A percentile compares a stretch with the other conserved stretches of the same genome.
phyloP scores from a whole-genome alignment of 1,140 invertebrate genomes.

The Triops longicaudatus region DNA sequence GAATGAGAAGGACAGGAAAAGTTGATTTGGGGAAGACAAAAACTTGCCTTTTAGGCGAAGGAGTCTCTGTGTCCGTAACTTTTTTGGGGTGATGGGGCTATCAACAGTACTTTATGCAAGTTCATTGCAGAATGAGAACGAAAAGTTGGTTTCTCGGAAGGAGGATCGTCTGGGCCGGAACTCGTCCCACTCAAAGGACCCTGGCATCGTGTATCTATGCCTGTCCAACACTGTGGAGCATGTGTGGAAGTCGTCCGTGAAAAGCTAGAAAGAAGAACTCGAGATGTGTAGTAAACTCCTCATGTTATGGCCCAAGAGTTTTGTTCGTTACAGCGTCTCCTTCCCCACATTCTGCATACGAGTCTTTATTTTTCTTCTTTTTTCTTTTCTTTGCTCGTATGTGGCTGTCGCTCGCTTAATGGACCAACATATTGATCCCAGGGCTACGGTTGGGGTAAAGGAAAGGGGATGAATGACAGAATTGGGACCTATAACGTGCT shows the following conservation, averaged over 20 bases:
- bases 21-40: background rate
- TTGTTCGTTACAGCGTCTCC: background rate
- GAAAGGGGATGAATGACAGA: background rate
- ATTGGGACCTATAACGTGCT: background rate
- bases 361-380: background rate
- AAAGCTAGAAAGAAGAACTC: background rate
- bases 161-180: background rate
- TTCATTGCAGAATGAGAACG: background rate
- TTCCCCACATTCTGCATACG: background rate
- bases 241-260: constrained; percentile 9
- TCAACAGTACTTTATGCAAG: background rate
- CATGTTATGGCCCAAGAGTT: background rate
- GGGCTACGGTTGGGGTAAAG: background rate
- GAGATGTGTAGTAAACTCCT: background rate
- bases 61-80: background rate
- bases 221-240: background rate
- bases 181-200: background rate
- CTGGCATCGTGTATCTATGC: background rate
- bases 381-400: background rate
- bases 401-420: background rate
- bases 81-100: background rate
- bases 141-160: background rate
- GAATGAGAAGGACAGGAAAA: background rate
- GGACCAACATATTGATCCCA: constrained; percentile 9
- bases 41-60: background rate